Conservation (phyloP, 1,140 invertebrate species). For the Aphidius ervi region DNA sequence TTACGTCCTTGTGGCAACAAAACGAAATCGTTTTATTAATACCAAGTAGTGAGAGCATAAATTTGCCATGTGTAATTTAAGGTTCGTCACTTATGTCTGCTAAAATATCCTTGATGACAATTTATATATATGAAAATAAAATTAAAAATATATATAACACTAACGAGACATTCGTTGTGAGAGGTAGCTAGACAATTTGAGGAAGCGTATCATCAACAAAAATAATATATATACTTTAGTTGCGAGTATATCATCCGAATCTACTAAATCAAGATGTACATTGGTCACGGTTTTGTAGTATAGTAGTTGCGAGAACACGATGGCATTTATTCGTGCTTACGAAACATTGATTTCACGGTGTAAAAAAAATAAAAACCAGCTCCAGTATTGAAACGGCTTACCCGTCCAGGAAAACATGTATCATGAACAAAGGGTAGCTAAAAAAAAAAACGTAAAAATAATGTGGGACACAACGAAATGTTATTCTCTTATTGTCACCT, state of each 20-base stretch:
- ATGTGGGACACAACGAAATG: background rate
- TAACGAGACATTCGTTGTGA: background rate
- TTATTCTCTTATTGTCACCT: background rate
- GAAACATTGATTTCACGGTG: slow-evolving; percentile 55
- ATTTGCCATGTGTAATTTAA: slow-evolving; percentile 15
- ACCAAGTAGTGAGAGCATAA: background rate
- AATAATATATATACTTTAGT: background rate
- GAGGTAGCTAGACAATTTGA: background rate
- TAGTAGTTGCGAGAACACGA: slow-evolving; percentile 34
- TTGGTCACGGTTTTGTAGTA: slow-evolving; percentile 47
- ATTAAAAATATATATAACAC: background rate
- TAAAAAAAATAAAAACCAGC: slow-evolving; percentile 16
- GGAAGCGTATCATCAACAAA: background rate
- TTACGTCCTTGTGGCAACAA: slow-evolving; percentile 41
- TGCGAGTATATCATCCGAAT: slow-evolving; percentile 32
- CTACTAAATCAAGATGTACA: slow-evolving; percentile 56
- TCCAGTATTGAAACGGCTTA: slow-evolving; percentile 10
- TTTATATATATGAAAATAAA: slow-evolving; percentile 46
- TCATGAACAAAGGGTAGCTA: slow-evolving; percentile 11
- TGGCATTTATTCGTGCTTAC: slow-evolving; percentile 48
- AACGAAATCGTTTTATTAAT: slow-evolving; percentile 54
- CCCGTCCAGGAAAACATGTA: background rate
- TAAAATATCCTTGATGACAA: slow-evolving; percentile 14
- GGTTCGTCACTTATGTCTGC: background rate
- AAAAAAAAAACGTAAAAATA: slow-evolving; percentile 4